Base-by-base conservation (phyloP, 2,888 invertebrate species). In the Tholera decimalis region DNA sequence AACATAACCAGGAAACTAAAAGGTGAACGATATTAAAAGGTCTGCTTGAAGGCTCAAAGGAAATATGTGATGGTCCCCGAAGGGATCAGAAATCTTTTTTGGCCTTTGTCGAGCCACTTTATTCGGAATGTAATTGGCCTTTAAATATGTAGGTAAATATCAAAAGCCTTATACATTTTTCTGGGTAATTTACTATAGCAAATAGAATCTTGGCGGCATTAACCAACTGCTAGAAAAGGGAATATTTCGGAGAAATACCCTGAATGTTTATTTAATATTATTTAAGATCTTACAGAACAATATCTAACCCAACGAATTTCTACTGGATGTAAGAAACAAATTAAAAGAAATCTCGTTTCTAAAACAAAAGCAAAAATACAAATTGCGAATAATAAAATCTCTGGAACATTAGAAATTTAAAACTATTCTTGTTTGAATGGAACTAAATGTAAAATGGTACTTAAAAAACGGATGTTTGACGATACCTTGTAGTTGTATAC, bases 401-500 rank as follows among this genome's bases (percentile, higher is more conserved):
- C 46, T 39, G 39, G 26, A 22, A 13, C 28, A 53, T 49, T 68
- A 55, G 11, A 58, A 62, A 15, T 51, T 43, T 0, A 24, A 61
- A 73, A 22, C 15, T 0, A 15, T 35, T 15, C 6, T 35, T 35
- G 11, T 13, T 8, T 13, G 13, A 33, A 2, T 11, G 2, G 5
- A 22, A 24, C 22, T 13, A 7, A 44, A 7, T 24, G n/a, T 0
- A 44, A 61, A 50, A 54, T 49, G 13, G 20, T n/a, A n/a, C n/a
- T n/a, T n/a, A n/a, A n/a, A n/a, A n/a, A n/a, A n/a, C 11, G 6
- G 13, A 0, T 5, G 2, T 28, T 13, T 20, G 18, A 59, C 73
- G 82, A 79, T 93, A 97, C 97, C 96, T 97, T 98, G 89, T 99
- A 99, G 88, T 98, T 99, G 92, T 99, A 99, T 2, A 99, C 98